Percentiles rank a stretch among this genome's conserved stretches.
phyloP scores from a whole-genome alignment of 2,113 vertebrate species.

The Vulpes ferrilata region DNA sequence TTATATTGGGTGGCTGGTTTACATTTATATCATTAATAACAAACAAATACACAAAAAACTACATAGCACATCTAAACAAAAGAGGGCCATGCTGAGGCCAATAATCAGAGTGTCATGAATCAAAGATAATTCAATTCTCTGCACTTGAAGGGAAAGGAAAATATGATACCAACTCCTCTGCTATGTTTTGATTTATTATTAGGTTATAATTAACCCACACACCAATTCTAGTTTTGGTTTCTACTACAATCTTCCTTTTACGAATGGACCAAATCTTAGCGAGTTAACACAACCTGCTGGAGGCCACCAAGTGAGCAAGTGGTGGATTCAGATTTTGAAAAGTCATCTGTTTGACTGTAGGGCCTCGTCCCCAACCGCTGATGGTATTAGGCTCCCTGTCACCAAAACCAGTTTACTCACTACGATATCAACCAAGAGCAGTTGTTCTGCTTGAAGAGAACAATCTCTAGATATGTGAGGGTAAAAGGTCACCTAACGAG shows the following conservation, averaged over 20 bases:
- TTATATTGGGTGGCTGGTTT: neutral
- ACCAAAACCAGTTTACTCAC: slow-evolving; percentile 8
- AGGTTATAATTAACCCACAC: neutral
- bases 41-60: neutral
- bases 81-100: neutral
- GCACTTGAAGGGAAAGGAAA: neutral
- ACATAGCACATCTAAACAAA: neutral
- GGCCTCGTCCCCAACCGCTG: neutral
- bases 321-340: neutral
- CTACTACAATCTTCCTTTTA: slow-evolving; percentile 54
- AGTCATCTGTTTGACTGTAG: neutral
- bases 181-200: slow-evolving; percentile 35
- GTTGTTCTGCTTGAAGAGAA: slow-evolving; percentile 37
- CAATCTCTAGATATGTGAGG: neutral
- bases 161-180: neutral
- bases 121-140: neutral
- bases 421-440: neutral
- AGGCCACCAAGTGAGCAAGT: neutral
- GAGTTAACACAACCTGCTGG: neutral
- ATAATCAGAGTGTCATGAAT: neutral
- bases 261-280: neutral
- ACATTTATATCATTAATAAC: slow-evolving; percentile 41
- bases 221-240: slow-evolving; percentile 24
- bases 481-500: slow-evolving; percentile 18
- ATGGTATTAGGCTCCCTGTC: neutral